Conservation (phyloP, 2,797 vertebrate genomes). For the Trachurus trachurus region DNA sequence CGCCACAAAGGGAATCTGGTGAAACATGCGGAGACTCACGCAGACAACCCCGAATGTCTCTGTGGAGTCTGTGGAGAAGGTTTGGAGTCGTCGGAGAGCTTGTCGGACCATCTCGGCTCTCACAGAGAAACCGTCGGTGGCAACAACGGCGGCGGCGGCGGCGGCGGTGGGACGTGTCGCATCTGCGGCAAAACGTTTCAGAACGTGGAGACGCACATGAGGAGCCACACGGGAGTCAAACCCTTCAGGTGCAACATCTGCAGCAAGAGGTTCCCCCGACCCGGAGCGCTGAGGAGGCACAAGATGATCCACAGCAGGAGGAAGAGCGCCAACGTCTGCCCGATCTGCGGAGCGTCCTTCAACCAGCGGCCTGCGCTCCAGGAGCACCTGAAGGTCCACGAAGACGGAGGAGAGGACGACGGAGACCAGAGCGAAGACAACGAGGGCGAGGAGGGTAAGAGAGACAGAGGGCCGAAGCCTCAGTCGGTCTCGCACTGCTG, state of each 20-base stretch:
- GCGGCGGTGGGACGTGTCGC: not conserved
- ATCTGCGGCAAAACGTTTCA: constrained; percentile 58
- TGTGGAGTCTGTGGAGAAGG: constrained; percentile 54
- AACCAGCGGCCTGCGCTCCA: constrained; percentile 18
- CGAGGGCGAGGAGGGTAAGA: not conserved
- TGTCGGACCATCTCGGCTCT: constrained; percentile 34
- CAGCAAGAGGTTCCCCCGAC: constrained; percentile 59
- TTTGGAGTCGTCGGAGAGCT: not conserved
- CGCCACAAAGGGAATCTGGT: constrained; percentile 40
- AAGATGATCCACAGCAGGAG: constrained; percentile 61
- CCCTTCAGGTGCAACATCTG: constrained; percentile 49
- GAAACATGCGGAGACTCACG: constrained; percentile 52
- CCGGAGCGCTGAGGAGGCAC: constrained; percentile 55
- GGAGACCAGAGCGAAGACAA: not conserved
- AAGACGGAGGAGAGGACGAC: not conserved
- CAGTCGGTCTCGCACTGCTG: constrained; percentile 19
- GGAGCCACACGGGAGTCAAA: constrained; percentile 65
- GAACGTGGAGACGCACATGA: constrained; percentile 62
- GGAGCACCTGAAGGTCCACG: constrained; percentile 49
- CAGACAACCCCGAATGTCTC: not conserved
- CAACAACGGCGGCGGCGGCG: too few relatives aligned
- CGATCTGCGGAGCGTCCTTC: constrained; percentile 26
- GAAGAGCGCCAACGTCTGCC: not conserved
- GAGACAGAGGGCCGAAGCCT: not conserved
- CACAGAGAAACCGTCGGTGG: constrained; percentile 23